A percentile compares a stretch with the other conserved stretches of the same genome.
Evolutionary conservation across 1,140 invertebrate genomes (phyloP).

Genomic region (Tetramorium alpestre): DNA sequence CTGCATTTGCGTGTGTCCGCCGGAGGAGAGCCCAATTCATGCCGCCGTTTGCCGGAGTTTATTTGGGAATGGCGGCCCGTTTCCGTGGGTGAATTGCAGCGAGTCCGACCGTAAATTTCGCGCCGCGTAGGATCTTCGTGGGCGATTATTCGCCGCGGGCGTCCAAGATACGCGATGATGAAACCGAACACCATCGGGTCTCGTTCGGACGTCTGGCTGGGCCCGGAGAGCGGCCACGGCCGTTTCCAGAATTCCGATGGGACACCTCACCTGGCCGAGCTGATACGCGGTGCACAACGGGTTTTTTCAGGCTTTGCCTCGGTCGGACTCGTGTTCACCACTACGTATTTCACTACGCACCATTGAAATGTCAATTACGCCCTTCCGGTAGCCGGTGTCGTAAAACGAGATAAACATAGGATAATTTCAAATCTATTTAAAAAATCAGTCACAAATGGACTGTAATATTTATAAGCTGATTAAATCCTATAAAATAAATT

Average conservation of each 20-base stretch:
- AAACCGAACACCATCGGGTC: slow-evolving; percentile 75
- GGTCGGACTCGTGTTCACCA: neutral
- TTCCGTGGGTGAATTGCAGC: slow-evolving; percentile 76
- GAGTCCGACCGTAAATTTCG: slow-evolving; percentile 76
- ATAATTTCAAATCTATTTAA: neutral
- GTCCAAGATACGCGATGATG: slow-evolving; percentile 77
- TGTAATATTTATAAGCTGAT: neutral
- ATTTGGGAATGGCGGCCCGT: slow-evolving; percentile 74
- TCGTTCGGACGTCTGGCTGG: slow-evolving; percentile 71
- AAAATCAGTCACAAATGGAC: neutral
- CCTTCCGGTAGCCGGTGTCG: slow-evolving; percentile 15
- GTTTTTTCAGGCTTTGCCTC: slow-evolving; percentile 23
- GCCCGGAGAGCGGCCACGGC: slow-evolving; percentile 61
- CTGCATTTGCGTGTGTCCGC: neutral
- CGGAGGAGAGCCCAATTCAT: slow-evolving; percentile 65
- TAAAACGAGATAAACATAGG: neutral
- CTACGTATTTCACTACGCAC: slow-evolving; percentile 15
- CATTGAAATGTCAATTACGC: slow-evolving; percentile 38
- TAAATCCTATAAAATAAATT: neutral
- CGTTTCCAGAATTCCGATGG: slow-evolving; percentile 76
- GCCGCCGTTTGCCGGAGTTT: slow-evolving; percentile 74
- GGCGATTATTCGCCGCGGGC: slow-evolving; percentile 77
- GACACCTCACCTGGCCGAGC: slow-evolving; percentile 71
- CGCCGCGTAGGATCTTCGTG: slow-evolving; percentile 75
- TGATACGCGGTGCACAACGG: slow-evolving; percentile 56